Percentiles rank a stretch among this genome's conserved stretches.
Evolutionary conservation across 92 coral and sea anemone species (phyloP).

Genomic region (Metridium senile): DNA sequence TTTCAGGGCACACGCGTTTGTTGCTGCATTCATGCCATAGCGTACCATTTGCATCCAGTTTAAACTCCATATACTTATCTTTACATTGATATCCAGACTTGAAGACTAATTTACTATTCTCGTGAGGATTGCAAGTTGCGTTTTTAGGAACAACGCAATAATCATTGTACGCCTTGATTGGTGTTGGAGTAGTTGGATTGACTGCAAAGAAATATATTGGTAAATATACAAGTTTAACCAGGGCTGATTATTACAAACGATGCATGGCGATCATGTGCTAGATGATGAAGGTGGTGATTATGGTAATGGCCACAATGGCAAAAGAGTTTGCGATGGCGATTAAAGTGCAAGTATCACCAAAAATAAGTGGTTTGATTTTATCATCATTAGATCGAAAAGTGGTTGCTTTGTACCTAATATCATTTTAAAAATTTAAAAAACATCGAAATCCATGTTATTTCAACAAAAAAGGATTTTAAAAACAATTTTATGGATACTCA

Average conservation of each 20-base stretch:
- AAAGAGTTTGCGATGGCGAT: no score
- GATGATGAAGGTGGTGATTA: no score
- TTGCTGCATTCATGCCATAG: conserved; percentile 62
- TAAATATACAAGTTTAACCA: not conserved
- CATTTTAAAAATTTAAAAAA: no score
- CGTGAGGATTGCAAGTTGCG: conserved; percentile 18
- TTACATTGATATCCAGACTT: conserved; percentile 36
- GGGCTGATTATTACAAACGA: not conserved
- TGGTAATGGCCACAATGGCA: no score
- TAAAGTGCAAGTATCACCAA: no score
- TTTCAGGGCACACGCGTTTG: conserved; percentile 50
- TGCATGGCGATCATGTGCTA: not conserved
- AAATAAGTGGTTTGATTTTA: no score
- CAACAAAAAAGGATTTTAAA: no score
- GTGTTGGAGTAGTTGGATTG: conserved; percentile 47
- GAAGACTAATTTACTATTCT: conserved; percentile 36
- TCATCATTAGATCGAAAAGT: no score
- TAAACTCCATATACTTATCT: conserved; percentile 44
- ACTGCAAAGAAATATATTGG: conserved; percentile 14
- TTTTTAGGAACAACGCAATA: conserved; percentile 46
- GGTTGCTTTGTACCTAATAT: no score
- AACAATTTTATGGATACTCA: no score
- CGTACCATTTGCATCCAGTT: conserved; percentile 32
- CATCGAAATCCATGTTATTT: no score
- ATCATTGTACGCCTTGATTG: conserved; percentile 38